Evolutionary conservation across 2,888 invertebrate genomes (phyloP), one percentile per base, ranked within the genome.

Genomic region (Timema podura): DNA sequence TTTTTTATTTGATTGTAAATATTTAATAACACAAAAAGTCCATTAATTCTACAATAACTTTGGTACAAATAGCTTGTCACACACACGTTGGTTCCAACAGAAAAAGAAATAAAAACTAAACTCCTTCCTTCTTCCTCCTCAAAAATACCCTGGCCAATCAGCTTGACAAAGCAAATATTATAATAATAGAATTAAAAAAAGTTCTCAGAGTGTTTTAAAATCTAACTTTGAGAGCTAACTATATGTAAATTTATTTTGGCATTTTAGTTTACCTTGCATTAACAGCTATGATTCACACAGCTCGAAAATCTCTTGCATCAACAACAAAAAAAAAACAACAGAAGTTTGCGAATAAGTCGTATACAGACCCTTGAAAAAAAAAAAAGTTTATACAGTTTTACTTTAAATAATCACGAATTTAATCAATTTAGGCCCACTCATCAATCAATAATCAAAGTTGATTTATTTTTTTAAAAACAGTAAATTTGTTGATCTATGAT

Each of bases 11-110:
- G 71, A 69, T 54, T 71, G 71, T 71, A 72, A 72, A 72, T 68
- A 68, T 74, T 74, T 74, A 74, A 70, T 74, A 74, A 74, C 74
- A 74, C 74, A 73, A 74, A 71, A 72, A 74, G 68, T 71, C 70
- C 73, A 74, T 73, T 73, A 73, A 71, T 74, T 68, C 73, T 73
- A 74, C 71, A 74, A 45, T 61, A 61, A 73, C 74, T 74, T 74
- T 74, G 74, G 74, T 74, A 74, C 74, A 74, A 74, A 74, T 70
- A 72, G 68, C 71, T 67, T 49, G 65, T 70, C 71, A 69, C 65
- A 68, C 61, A 68, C 67, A 6, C 10, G 30, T 45, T 30, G 61
- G 16, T 61, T 61, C 61, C 61, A 61, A 30, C 45, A 45, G 61
- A 61, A 44, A 30, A 61, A 30, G 13, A 30, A 30, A 2, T 30